Conservation (phyloP, 2,113 vertebrate genomes). For the Coturnix japonica region DNA sequence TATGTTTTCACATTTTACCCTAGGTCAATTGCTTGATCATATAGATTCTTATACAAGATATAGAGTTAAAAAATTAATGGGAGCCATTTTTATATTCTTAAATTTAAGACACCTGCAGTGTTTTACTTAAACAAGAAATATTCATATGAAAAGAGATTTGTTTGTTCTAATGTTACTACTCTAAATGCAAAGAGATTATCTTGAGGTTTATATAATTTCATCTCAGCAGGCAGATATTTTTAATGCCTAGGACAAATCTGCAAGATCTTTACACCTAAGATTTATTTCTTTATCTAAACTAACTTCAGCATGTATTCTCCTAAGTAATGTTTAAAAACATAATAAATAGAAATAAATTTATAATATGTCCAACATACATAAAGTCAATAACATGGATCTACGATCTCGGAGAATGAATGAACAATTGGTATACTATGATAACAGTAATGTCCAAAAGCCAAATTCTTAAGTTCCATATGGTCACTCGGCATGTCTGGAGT, state of each 20-base stretch:
- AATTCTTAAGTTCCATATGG: slow-evolving; percentile 28
- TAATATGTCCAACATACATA: background rate
- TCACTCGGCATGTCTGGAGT: background rate
- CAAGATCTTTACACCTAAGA: background rate
- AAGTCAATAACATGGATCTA: background rate
- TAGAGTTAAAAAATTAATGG: background rate
- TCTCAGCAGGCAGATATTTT: background rate
- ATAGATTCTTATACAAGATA: background rate
- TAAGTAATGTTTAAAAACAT: background rate
- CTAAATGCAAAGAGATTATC: background rate
- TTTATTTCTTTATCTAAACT: background rate
- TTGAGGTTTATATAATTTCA: background rate
- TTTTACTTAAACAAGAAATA: background rate
- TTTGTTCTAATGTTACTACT: background rate
- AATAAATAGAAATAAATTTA: background rate
- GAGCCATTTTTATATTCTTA: background rate
- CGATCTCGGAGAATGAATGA: background rate
- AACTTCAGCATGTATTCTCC: background rate
- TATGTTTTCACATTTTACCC: background rate
- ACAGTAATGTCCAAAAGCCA: background rate
- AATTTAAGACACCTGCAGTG: background rate
- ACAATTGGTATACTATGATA: background rate
- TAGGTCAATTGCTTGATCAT: background rate
- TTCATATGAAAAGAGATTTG: background rate
- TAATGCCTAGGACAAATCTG: background rate